Base-by-base conservation (phyloP, 2,797 vertebrate genomes). In the Pachyuromys duprasi region DNA sequence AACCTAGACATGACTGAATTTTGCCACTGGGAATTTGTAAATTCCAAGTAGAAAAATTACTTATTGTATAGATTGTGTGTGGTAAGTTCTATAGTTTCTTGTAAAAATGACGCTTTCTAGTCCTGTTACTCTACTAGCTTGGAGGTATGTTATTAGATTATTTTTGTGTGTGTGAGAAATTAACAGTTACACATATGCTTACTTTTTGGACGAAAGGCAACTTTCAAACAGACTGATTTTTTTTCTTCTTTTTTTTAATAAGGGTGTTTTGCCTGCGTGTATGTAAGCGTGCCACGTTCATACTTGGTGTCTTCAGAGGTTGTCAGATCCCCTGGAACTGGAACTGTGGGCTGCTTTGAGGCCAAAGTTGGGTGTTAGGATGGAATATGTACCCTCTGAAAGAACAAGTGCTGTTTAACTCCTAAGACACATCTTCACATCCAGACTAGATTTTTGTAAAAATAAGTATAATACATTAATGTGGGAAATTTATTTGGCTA, bases 381-480 rank as follows among this genome's bases (percentile, higher is more conserved):
- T 31, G 28, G 17, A 83, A 65, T 8, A 60, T 45, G 28, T 42
- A 8, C 63, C 26, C 26, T 63, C 36, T 63, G n/a, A 45, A 82
- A 82, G 60, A 63, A 83, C 60, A 83, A 45, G 36, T 42, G 8
- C 15, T 5, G 26, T 42, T 20, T 83, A 45, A 45, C 60, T 83
- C 39, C 81, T 45, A 28, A 83, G 60, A 20, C 7, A 28, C 14
- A 63, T 63, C 39, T 18, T 60, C 81, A 83, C 15, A 39, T 65
- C 8, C 60, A 86, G 39, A 75, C 6, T 60, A 62, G 12, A 55
- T 28, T 94, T 96, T 95, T 92, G 15, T 88, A 74, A 88, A 88
- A 93, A 67, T 89, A 15, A 83, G 9, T 82, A 72, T 65, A 72
- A 24, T 84, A 75, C 22, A 17, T 45, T 65, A 82, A 14, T 42